phyloP scores from a whole-genome alignment of 2,113 vertebrate species.

The Toxostoma redivivum region DNA sequence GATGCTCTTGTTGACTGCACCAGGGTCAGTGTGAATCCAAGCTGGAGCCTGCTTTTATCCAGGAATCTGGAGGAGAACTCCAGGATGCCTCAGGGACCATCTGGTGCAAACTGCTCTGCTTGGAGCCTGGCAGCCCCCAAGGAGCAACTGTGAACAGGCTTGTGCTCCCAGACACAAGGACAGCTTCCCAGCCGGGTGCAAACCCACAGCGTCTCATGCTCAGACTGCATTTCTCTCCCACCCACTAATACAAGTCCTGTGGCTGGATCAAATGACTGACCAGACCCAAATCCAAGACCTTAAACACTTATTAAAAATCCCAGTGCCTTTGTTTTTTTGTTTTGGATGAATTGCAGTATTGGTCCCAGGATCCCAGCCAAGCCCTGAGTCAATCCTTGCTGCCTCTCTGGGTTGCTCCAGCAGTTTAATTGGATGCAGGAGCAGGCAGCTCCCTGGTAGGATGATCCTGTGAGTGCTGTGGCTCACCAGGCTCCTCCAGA shows the following conservation, averaged over 20 bases:
- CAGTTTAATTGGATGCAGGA: constrained; percentile 13
- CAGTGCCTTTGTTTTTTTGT: neutral
- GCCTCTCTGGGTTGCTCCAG: neutral
- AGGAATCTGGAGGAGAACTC: neutral
- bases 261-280: constrained; percentile 31
- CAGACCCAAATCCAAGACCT: constrained; percentile 28
- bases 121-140: neutral
- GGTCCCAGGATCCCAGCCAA: constrained; percentile 22
- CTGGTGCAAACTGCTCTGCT: constrained; percentile 8
- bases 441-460: neutral
- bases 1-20: neutral
- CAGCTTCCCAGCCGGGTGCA: neutral
- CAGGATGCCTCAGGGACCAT: constrained; percentile 15
- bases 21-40: neutral
- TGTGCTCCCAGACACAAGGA: neutral
- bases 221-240: constrained; percentile 33
- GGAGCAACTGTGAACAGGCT: neutral
- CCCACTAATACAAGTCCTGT: neutral
- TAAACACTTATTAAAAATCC: constrained; percentile 31
- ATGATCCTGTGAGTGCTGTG: neutral
- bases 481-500: neutral
- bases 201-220: neutral
- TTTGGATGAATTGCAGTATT: neutral
- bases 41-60: neutral
- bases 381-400: constrained; percentile 11